Base-by-base conservation (phyloP, 2,113 vertebrate genomes). In the Sorex fumeus region DNA sequence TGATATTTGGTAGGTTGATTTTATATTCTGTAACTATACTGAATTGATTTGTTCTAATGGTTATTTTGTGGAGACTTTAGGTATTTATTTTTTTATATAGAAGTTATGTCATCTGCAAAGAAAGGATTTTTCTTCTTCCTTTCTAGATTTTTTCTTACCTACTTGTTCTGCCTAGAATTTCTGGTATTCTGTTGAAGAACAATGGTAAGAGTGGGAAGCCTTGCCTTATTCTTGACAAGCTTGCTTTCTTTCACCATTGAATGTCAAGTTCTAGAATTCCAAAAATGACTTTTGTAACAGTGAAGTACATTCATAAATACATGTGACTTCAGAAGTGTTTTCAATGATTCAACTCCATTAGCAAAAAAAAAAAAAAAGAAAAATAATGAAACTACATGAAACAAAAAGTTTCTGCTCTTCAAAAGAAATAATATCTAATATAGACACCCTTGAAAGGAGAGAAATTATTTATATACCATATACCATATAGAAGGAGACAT, bases 191-290 rank as follows among this genome's bases (percentile, higher is more conserved):
- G 25, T 82, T 60, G 30, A 87, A 69, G 45, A 6, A 76, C 87
- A 45, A 23, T 69, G 30, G 1, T 69, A 84, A 91, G 32, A 60
- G 4, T 75, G n/a, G 36, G 36, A 69, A 36, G 15, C 36, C 18
- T 76, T 76, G 13, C 28, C n/a, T 87, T n/a, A n/a, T 47, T 15
- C 67, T 92, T 60, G 30, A 74, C 72, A 91, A 87, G 13, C 32
- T 53, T 66, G 62, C 21, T 57, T 23, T 30, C 81, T 67, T 76
- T 67, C 18, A 57, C 45, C 15, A 19, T n/a, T 36, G 47, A 69
- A 15, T 82, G 27, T 75, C 45, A 67, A 36, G 25, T 60, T 34
- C 2, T 67, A 32, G 28, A 27, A 50, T 45, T 57, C 76, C 75
- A 45, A 32, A 18, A 40, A n/a, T 32, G 45, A 21, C 23, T 75